phyloP scores from a whole-genome alignment of 2,797 vertebrate species.

The Poliocrania exsul region DNA sequence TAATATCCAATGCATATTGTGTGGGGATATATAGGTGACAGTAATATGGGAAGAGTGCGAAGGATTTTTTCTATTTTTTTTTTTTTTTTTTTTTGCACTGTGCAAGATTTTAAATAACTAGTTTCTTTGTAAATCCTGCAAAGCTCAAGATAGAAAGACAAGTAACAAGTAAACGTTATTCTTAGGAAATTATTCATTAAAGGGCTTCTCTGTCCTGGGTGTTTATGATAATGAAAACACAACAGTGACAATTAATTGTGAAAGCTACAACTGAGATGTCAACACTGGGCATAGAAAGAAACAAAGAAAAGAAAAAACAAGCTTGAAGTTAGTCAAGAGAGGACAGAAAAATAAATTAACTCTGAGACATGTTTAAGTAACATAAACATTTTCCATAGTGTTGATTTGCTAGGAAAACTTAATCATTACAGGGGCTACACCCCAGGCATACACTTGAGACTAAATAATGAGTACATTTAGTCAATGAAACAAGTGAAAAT shows the following conservation, averaged over 20 bases:
- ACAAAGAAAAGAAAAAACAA: constrained; percentile 9
- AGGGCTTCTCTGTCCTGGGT: background rate
- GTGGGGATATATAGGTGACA: background rate
- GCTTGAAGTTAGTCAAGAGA: constrained; percentile 35
- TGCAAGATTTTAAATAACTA: background rate
- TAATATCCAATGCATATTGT: background rate
- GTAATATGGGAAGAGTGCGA: background rate
- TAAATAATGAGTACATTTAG: constrained; percentile 67
- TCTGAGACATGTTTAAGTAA: constrained; percentile 54
- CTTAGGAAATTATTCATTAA: constrained; percentile 19
- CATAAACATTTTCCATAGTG: constrained; percentile 40
- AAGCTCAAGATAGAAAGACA: background rate
- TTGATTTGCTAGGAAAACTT: constrained; percentile 25
- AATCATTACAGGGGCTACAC: constrained; percentile 45
- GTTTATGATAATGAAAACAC: constrained; percentile 5
- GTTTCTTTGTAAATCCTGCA: background rate
- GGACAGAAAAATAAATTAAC: constrained; percentile 53
- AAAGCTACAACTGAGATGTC: constrained; percentile 29
- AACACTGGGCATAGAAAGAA: background rate
- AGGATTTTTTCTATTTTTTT: background rate
- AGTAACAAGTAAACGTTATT: background rate
- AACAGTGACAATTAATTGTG: background rate
- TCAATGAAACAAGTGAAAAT: constrained; percentile 62
- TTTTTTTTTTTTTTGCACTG: background rate
- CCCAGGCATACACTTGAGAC: constrained; percentile 37